Evolutionary conservation across 1,140 invertebrate genomes (phyloP), one percentile per base, ranked within the genome.

Genomic region (Sycophila sp.): DNA sequence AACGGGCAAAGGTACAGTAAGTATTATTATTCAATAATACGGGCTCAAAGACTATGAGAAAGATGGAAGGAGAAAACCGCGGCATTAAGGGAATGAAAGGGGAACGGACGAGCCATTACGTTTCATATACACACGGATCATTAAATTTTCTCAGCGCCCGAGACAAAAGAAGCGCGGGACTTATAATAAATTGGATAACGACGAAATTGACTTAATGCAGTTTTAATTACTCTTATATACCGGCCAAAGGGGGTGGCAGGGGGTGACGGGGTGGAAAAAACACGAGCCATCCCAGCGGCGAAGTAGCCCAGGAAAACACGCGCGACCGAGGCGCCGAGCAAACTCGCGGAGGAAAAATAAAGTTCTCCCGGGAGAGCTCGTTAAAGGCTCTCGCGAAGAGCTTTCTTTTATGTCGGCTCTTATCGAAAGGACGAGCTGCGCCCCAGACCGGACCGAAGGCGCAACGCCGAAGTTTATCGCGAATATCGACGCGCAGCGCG

Each of bases 341-440:
- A n/a, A n/a, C 38, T 42, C 38, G 42, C n/a, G n/a, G n/a, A n/a
- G 22, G 34, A 51, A 60, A 24, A 32, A 68, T 68, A 76, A 65
- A 60, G 70, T 76, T 75, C 38, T 63, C 40, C 36, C 47, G 72
- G 45, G 59, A 24, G 53, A 77, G 75, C 71, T 77, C 71, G 68
- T 77, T 75, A 73, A 70, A 75, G 73, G n/a, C n/a, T n/a, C 75
- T 76, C 70, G 47, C 34, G 45, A 66, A 60, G 58, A 72, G 63
- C 64, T 72, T 72, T 72, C 60, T 65, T 71, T 71, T 65, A 71
- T 59, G 62, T 28, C 40, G 28, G 24, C 59, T 59, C 51, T 66
- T 56, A 56, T 56, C 17, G 45, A 42, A 66, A 32, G 38, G 38
- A 34, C 19, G 49, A 55, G 11, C n/a, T 10, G 26, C 3, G 63